Evolutionary conservation across 2,797 vertebrate species (phyloP), one percentile per base, ranked within the genome.

Genomic region (Buphagus erythrorhynchus): DNA sequence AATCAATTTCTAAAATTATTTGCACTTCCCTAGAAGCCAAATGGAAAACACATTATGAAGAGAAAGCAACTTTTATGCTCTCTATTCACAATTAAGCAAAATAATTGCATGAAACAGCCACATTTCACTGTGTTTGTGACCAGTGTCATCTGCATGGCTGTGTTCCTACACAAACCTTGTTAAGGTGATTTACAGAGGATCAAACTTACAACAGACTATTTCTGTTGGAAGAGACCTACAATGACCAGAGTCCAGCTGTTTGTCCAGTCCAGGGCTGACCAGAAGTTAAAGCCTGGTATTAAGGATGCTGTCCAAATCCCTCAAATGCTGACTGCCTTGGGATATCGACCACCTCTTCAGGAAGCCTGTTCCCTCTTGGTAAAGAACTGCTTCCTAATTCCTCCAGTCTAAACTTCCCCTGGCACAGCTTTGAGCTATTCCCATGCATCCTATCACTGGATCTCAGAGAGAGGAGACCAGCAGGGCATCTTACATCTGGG

Each of bases 311-410:
- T 33, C 31, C n/a, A 73, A 63, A 65, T 36, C 40, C 40, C 29
- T 43, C 49, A 6, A 29, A 75, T 5, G 4, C 9, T 17, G 31
- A 35, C 28, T 7, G 5, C 10, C 29, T 17, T 5, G 16, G 28
- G 24, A 26, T n/a, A 75, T 11, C 0, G 0, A 11, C 6, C 26
- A 16, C 29, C 9, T 46, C 49, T 68, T 5, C 7, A 42, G 20
- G 17, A 80, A 77, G 28, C 22, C n/a, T 45, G 16, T 24, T 28
- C 11, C 5, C 10, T 36, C 65, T 38, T 1, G 4, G 33, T 46
- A 75, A 29, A 66, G 21, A 62, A 54, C 7, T 24, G 10, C 5
- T 62, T 75, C 63, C 58, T 31, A 5, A 16, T 2, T 52, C 49
- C 4, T 11, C 42, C 28, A 69, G 33, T 29, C 33, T 38, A 42